Evolutionary conservation across 2,797 vertebrate species (phyloP), one percentile per base, ranked within the genome.

Genomic region (Sparus aurata): DNA sequence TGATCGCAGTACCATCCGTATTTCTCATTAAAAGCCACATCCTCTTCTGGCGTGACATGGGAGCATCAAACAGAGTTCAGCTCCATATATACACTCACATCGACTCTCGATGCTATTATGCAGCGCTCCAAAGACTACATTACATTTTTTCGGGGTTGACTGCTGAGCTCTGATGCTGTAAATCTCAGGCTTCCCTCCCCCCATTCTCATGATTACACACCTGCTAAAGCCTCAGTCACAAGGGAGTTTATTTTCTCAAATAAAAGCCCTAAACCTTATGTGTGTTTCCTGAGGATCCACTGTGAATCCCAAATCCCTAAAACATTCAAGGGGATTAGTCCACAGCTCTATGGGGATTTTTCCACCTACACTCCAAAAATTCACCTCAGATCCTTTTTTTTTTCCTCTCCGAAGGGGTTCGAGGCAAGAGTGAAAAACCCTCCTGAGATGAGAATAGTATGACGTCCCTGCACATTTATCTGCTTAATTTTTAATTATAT

Each of bases 21-120:
- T 84, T 87, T 69, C 73, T 89, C 80, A 88, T 88, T 81, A 87
- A 77, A 88, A 85, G 71, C 89, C 88, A 85, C 90, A 87, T 90
- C 83, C 85, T 87, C 83, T 38, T 70, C 78, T 89, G 72, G 81
- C 79, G 78, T 78, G 85, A 87, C 77, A 71, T 22, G 2, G 25
- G 57, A 74, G 78, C 83, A 86, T 82, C 57, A 90, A 84, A 86
- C 60, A 66, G 65, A 58, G 77, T 55, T 66, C 58, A 68, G 41
- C n/a, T 54, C 12, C n/a, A 52, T 41, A n/a, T 58, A 52, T 71
- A 73, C 61, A 80, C 62, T 20, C 52, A 53, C 34, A 64, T 38
- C 17, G 53, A 66, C 11, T 22, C 45, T 58, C 16, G 30, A 43
- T 30, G 13, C 11, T 53, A 30, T 50, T 18, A 63, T 25, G 34